Conservation (phyloP, 92 coral and sea anemone genomes). For the Porites lobata region DNA sequence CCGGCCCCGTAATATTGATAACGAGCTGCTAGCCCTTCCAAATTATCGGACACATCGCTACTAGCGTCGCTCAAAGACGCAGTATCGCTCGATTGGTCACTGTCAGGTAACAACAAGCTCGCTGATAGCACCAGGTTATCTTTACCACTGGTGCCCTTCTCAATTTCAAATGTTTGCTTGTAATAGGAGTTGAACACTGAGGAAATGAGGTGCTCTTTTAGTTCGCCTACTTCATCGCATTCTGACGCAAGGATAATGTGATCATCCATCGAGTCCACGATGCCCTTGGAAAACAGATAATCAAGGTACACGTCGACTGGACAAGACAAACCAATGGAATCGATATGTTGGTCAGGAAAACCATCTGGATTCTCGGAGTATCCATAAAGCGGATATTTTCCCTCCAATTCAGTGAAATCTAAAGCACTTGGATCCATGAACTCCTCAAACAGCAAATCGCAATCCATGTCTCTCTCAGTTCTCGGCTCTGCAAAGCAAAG, state of each 20-base stretch:
- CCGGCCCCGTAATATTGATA: constrained; percentile 35
- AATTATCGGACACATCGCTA: constrained; percentile 42
- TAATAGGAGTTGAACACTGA: constrained; percentile 88
- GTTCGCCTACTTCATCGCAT: constrained; percentile 85
- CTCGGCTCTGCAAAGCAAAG: constrained; percentile 29
- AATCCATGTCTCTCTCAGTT: constrained; percentile 60
- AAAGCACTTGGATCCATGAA: constrained; percentile 65
- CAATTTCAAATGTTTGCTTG: constrained; percentile 72
- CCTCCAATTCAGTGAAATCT: constrained; percentile 54
- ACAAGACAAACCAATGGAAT: constrained; percentile 80
- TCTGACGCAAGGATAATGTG: constrained; percentile 65
- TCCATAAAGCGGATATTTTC: constrained; percentile 57
- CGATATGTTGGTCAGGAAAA: constrained; percentile 70
- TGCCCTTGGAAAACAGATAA: constrained; percentile 87
- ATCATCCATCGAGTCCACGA: constrained; percentile 89
- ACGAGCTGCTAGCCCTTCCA: constrained; percentile 33
- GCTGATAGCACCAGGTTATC: constrained; percentile 89
- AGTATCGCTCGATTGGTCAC: constrained; percentile 66
- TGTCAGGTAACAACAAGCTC: constrained; percentile 73
- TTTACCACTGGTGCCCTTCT: constrained; percentile 61
- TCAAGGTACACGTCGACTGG: constrained; percentile 87
- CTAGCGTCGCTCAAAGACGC: constrained; percentile 69
- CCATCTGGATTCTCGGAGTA: constrained; percentile 64
- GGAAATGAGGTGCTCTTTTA: constrained; percentile 85
- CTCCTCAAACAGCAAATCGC: constrained; percentile 78